Evolutionary conservation across 2,113 vertebrate genomes (phyloP), one percentile per base, ranked within the genome.

Genomic region (Aplodontia rufa): DNA sequence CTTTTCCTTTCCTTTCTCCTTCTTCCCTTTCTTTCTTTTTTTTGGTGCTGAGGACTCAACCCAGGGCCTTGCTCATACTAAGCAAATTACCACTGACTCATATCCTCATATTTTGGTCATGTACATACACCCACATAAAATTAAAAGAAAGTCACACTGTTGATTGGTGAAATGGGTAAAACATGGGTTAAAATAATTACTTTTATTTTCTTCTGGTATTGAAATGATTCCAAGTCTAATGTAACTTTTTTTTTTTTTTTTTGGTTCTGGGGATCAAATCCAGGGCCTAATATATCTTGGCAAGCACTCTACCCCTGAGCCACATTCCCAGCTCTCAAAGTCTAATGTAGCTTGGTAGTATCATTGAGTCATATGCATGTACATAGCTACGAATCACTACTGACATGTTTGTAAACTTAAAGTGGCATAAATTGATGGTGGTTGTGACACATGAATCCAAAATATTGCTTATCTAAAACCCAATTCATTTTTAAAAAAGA

Each of bases 401-500:
- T 55, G 74, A 30, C 7, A 51, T 72, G 60, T 64, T 49, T 93
- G 53, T 53, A 60, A 93, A 64, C 20, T 58, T 32, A 64, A 51
- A 75, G 37, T 51, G 28, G 85, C 69, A 96, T 84, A 91, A 74
- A 45, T 3, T 71, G 60, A 55, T 66, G 7, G 9, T 87, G 35
- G n/a, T 47, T 86, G 6, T 74, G 37, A 94, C 8, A 40, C 6
- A 94, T 12, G 8, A 92, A 83, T 35, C 35, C 58, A 40, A 68
- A 49, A 90, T 74, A 92, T 0, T 92, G 9, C 8, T 94, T 42
- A 88, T 55, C 64, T 3, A 75, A 45, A 94, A 66, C 51, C 2
- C 42, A 92, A 79, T 87, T 58, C 16, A 19, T 45, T 62, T 94
- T 82, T 94, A 45, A 87, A 40, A 84, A 93, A 88, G 35, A 74